Conservation (phyloP, 2,797 vertebrate genomes). For the Clarias platycephalus region DNA sequence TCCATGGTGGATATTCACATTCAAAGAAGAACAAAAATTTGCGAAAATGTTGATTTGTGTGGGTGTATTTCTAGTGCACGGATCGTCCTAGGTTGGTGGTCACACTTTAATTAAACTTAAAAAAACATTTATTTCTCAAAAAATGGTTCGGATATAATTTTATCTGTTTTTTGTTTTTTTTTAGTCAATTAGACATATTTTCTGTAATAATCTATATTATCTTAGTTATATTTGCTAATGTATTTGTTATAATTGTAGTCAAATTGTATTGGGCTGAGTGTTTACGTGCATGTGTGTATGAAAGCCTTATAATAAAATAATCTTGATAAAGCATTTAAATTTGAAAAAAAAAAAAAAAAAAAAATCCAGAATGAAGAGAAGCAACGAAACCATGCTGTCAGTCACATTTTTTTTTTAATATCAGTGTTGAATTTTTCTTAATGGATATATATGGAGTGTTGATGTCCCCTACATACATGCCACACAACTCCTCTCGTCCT, state of each 20-base stretch:
- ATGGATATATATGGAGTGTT: slow-evolving; percentile 82
- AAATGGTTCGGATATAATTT: too few species aligned
- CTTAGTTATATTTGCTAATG: not conserved
- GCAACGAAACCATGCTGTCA: slow-evolving; percentile 71
- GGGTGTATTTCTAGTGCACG: not conserved
- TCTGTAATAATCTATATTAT: not conserved
- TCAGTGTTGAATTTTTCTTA: slow-evolving; percentile 81
- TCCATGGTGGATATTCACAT: not conserved
- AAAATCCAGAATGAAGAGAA: slow-evolving; percentile 30
- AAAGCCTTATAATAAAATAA: not conserved
- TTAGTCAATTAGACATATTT: not conserved
- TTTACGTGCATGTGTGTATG: not conserved
- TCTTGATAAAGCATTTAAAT: not conserved
- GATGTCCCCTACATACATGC: slow-evolving; percentile 82
- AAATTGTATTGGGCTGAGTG: not conserved
- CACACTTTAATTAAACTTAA: not conserved
- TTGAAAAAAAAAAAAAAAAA: not conserved
- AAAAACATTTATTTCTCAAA: not conserved
- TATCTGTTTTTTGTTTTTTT: not conserved
- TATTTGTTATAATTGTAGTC: not conserved
- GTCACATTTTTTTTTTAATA: slow-evolving; percentile 76
- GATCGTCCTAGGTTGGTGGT: not conserved
- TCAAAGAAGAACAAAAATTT: not conserved
- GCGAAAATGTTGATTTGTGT: slow-evolving; percentile 8
- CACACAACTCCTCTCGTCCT: slow-evolving; percentile 80